phyloP scores from a whole-genome alignment of 1,140 invertebrate genomes.

The Pomacea maculata region DNA sequence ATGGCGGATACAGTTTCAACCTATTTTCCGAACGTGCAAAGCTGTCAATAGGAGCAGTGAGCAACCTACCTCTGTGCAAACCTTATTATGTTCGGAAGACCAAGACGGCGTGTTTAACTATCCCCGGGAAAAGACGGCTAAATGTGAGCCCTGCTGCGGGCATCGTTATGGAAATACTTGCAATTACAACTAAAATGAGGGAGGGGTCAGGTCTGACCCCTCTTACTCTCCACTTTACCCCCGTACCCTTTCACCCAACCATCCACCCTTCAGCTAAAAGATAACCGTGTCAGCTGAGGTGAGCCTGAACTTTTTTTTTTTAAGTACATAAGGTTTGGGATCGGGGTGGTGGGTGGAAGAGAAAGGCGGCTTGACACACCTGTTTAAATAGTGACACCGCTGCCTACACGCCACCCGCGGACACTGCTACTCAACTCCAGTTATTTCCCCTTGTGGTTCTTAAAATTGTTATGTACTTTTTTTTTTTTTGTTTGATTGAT shows the following conservation, averaged over 20 bases:
- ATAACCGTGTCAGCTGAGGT: neutral
- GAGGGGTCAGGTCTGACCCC: neutral
- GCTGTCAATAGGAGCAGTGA: conserved; percentile 13
- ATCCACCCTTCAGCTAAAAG: neutral
- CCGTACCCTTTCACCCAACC: neutral
- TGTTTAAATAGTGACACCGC: conserved; percentile 3
- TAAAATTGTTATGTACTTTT: neutral
- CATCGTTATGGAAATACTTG: conserved; percentile 13
- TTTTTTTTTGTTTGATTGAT: neutral
- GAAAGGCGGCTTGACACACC: conserved; percentile 1
- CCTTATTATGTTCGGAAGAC: conserved; percentile 18
- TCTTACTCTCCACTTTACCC: neutral
- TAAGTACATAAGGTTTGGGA: neutral
- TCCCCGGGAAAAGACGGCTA: conserved; percentile 6
- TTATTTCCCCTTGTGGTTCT: neutral
- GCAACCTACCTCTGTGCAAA: conserved; percentile 11
- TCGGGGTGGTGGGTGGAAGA: neutral
- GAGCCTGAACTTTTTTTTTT: neutral
- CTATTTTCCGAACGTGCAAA: conserved; percentile 24
- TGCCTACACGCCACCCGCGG: neutral
- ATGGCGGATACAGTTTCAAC: conserved; percentile 24
- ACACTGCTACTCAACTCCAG: neutral
- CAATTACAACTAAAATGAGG: conserved; percentile 1
- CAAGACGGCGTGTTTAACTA: conserved; percentile 15
- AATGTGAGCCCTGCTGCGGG: neutral